These are phyloP conservation scores for Drosophila funebris DNA, from an alignment of 1,140 invertebrate genomes.

Conservation along the genomic window DNA sequence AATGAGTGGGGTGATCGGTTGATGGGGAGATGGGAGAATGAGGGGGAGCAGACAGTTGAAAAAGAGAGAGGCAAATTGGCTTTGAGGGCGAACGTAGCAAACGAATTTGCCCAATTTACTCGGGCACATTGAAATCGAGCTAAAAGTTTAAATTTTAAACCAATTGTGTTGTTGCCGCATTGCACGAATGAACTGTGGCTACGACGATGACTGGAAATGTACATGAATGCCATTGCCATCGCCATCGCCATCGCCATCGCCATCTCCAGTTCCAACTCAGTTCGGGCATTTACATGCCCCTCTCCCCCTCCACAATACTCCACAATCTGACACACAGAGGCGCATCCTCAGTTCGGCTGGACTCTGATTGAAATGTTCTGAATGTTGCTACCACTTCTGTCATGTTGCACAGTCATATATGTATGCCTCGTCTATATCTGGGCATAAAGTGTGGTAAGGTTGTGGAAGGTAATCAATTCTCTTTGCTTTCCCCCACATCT, in stretches of 20 bases:
- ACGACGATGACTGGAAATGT: constrained; percentile 7
- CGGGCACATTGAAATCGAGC: constrained; percentile 33
- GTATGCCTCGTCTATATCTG: background rate
- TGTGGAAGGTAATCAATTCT: background rate
- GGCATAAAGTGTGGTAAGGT: background rate
- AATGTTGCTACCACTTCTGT: constrained; percentile 21
- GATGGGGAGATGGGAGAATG: background rate
- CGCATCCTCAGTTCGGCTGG: constrained; percentile 11
- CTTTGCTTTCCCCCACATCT: too few species aligned
- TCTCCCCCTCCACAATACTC: background rate
- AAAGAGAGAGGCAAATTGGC: constrained; percentile 18
- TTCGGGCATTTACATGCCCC: constrained; percentile 35
- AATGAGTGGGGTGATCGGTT: background rate
- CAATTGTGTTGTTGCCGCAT: constrained; percentile 34
- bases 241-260: too few species aligned
- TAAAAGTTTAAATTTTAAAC: constrained; percentile 60
- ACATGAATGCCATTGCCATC: constrained; percentile 14
- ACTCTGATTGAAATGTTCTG: constrained; percentile 70
- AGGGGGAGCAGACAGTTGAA: too few species aligned
- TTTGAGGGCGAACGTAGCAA: constrained; percentile 9
- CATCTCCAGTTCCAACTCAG: constrained; percentile 1
- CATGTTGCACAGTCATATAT: constrained; percentile 38
- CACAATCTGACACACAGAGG: too few species aligned
- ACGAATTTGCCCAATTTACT: constrained; percentile 36
- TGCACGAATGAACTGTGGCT: background rate